phyloP scores from a whole-genome alignment of 2,113 vertebrate genomes.

The Ptychochromis oligacanthus region DNA sequence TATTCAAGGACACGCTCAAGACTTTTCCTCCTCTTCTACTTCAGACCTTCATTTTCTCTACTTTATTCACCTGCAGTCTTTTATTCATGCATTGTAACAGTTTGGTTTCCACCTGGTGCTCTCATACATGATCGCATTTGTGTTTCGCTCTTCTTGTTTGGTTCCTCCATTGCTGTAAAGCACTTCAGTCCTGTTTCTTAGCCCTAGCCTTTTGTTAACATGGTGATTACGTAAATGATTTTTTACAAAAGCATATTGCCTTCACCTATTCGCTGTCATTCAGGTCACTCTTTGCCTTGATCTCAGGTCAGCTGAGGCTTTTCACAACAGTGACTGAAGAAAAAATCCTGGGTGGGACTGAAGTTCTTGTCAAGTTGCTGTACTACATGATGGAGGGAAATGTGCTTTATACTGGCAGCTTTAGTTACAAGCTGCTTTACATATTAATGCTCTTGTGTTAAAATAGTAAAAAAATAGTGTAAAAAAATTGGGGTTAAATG shows the following conservation, averaged over 20 bases:
- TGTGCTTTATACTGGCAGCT: not conserved
- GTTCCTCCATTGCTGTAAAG: not conserved
- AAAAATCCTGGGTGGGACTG: not conserved
- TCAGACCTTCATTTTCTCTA: not conserved
- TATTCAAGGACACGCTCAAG: constrained; percentile 29
- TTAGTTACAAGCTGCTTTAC: not conserved
- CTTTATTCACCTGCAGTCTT: not conserved
- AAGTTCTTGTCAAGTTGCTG: not conserved
- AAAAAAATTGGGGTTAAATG: not conserved
- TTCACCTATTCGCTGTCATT: not conserved
- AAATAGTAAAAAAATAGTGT: not conserved
- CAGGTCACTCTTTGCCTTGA: not conserved
- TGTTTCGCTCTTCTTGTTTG: not conserved
- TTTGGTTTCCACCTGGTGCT: not conserved
- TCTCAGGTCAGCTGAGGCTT: not conserved
- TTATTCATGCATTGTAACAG: not conserved
- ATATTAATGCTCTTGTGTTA: accelerated
- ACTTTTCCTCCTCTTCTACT: constrained; percentile 6
- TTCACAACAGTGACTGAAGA: not conserved
- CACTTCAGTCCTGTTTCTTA: not conserved
- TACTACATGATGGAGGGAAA: not conserved
- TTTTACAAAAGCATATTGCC: not conserved
- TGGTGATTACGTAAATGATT: constrained; percentile 16
- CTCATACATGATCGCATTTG: not conserved
- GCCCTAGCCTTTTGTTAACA: not conserved